Base-by-base conservation (phyloP, 2,888 invertebrate species). In the Gryllus longicercus region DNA sequence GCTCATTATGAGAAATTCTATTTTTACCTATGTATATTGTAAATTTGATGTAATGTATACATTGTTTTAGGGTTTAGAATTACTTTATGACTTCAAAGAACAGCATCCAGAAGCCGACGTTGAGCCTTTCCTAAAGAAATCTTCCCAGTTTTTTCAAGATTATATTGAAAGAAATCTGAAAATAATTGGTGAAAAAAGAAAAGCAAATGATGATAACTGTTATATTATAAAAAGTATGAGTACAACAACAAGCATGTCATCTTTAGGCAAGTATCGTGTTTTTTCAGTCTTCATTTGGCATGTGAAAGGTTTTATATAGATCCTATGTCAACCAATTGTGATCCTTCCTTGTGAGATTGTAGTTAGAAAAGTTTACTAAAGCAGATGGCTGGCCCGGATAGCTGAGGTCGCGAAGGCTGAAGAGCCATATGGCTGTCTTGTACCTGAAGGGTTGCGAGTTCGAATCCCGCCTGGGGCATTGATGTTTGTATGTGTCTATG, bases 21-120 rank as follows among this genome's bases (percentile, higher is more conserved):
- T 79, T 78, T 80, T 79, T 84, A 80, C 74, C 51, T 14, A 49
- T 50, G n/a, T 76, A 38, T 75, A 21, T 78, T 25, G 51, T 38
- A 38, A 38, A 82, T 38, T 38, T 38, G 38, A 8, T 38, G 38
- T 38, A 38, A 38, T 38, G 38, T 38, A 38, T 38, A 1, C 38
- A 5, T 63, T 63, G 63, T 80, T 80, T 83, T 83, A 96, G 87
- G 98, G 97, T 74, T 88, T 98, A 81, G 90, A 91, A 82, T 92
- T 94, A 84, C 88, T 96, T 21, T 95, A 95, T 83, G 95, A 95
- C 84, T 92, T 96, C 85, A 91, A 89, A 87, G 91, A 92, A 85
- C 92, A 94, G 84, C 92, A 95, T 86, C 95, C 96, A 0, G 94
- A 95, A 84, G 94, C 95, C 49, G 95, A 96, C 85, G 91, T 95